Base-by-base conservation (phyloP, 2,888 invertebrate genomes). In the Bibio marci region DNA sequence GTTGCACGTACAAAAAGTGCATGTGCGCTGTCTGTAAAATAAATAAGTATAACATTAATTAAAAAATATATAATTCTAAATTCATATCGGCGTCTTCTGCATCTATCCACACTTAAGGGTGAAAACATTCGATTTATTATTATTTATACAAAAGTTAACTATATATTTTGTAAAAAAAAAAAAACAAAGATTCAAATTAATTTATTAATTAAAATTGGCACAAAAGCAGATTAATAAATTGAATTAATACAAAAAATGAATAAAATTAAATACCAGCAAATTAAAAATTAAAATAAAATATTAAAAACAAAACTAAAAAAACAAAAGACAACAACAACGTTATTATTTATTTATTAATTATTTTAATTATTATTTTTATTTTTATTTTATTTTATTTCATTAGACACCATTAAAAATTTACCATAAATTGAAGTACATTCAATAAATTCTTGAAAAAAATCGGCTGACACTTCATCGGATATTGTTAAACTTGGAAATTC, bases 1-100 rank as follows among this genome's bases (percentile, higher is more conserved):
- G 91, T 90, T 7, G 92, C 87, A 43, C 88, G 74, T 1, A 91
- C 87, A 53, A 92, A 92, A 45, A 95, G 61, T 3, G 88, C 88
- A 56, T 82, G 80, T 0, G 83, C 82, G 36, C 81, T 81, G 64
- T 86, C 86, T 86, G 58, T 47, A 52, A 55, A 44, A 37, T 52
- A 49, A 53, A 44, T 40, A 43, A 38, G 42, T 14, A 30, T 18
- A 2, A 18, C 11, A 30, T 10, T 1, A 27, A 7, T 38, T 33
- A 44, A 14, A 26, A 42, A 39, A 11, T 34, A 30, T 11, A 15
- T 22, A 22, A 22, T 22, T 22, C 8, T 8, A 22, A 22, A 22
- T n/a, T n/a, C n/a, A n/a, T n/a, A n/a, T n/a, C n/a, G n/a, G n/a
- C n/a, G n/a, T n/a, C n/a, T n/a, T n/a, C n/a, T n/a, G n/a, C 11